Conservation (phyloP, 2,797 vertebrate species). For the Cheirogaleus major region DNA sequence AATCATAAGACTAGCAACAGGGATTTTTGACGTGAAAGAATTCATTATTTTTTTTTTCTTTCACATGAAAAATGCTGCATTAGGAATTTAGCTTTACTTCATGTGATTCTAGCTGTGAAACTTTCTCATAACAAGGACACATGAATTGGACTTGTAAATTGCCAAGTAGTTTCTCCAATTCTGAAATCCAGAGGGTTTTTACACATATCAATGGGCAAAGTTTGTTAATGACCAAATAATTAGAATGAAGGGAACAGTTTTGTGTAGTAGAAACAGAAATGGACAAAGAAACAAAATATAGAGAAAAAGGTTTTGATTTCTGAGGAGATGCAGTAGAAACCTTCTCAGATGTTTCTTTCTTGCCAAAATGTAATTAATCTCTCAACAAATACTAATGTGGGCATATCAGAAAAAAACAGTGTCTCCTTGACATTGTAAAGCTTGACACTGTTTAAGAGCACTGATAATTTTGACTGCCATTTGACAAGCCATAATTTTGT, state of each 20-base stretch:
- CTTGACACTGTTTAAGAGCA: neutral
- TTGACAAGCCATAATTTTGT: neutral
- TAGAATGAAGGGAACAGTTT: neutral
- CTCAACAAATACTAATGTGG: neutral
- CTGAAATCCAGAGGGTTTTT: neutral
- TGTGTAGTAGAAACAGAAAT: neutral
- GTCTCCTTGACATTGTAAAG: neutral
- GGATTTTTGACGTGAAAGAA: neutral
- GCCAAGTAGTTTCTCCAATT: neutral
- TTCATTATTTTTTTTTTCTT: neutral
- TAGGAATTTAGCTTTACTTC: neutral
- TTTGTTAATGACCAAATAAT: neutral
- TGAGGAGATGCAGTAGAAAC: neutral
- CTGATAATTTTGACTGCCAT: neutral
- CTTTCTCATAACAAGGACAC: neutral
- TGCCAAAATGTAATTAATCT: neutral
- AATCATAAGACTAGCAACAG: neutral
- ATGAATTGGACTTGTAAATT: neutral
- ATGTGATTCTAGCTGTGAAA: neutral
- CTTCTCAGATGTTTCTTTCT: neutral
- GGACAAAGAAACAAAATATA: neutral
- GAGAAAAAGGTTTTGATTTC: neutral
- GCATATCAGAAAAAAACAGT: neutral
- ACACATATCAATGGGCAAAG: neutral
- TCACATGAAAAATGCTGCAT: neutral